phyloP scores from a whole-genome alignment of 1,140 invertebrate species.

The Anagrus nilaparvatae region DNA sequence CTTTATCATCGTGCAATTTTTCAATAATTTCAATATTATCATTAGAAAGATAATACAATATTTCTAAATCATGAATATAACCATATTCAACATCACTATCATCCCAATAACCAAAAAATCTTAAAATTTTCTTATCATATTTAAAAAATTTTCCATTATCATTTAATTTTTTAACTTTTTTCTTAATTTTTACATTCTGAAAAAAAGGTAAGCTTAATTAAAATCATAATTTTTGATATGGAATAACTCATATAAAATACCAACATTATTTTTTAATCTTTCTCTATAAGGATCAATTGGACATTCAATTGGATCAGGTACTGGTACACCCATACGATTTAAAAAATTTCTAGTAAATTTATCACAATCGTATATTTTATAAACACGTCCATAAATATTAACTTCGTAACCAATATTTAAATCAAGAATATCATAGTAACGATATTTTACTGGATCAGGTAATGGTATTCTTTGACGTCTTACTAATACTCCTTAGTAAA shows the following conservation, averaged over 20 bases:
- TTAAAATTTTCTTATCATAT: conserved; percentile 64
- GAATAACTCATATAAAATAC: conserved; percentile 18
- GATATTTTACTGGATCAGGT: conserved; percentile 52
- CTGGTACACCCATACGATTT: conserved; percentile 69
- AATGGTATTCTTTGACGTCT: conserved; percentile 65
- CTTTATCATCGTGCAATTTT: conserved; percentile 55
- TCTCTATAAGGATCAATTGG: conserved; percentile 47
- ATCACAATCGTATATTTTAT: conserved; percentile 76
- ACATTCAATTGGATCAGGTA: conserved; percentile 56
- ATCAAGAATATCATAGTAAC: conserved; percentile 66
- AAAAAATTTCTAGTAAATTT: conserved; percentile 77
- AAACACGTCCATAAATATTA: conserved; percentile 64
- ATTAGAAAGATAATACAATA: conserved; percentile 78
- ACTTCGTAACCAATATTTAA: conserved; percentile 68
- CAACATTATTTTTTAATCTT: conserved; percentile 36
- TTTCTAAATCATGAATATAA: conserved; percentile 59
- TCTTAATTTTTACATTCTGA: no score
- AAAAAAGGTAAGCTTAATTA: no score
- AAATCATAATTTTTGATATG: no score
- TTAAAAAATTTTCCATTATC: conserved; percentile 63
- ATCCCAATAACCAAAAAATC: conserved; percentile 87
- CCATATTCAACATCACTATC: conserved; percentile 65
- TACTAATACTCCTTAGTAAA: conserved; percentile 54
- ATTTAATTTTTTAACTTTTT: conserved; percentile 35
- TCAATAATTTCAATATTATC: conserved; percentile 84